These are phyloP conservation scores for Latrodectus hesperus DNA, from an alignment of 2,888 invertebrate genomes.

Conservation along the genomic window DNA sequence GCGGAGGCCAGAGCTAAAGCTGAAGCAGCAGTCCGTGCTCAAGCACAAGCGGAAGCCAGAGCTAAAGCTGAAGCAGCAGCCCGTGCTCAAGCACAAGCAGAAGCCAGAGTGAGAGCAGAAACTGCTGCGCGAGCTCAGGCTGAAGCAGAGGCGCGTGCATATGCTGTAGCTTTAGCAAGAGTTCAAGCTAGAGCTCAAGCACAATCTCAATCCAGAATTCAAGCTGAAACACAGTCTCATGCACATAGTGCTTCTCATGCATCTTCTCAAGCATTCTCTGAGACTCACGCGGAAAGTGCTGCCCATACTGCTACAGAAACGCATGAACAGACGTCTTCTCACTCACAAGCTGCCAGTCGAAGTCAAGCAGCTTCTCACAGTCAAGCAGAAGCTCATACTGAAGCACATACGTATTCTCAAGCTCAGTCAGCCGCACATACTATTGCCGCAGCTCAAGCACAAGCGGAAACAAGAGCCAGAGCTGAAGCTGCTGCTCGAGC, in stretches of 20 bases:
- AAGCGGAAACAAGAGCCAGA: not conserved
- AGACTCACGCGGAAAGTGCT: constrained; percentile 2
- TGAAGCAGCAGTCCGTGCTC: not conserved
- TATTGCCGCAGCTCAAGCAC: not conserved
- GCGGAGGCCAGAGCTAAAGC: too few species aligned
- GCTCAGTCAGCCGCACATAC: too few species aligned
- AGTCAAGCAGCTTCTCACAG: too few species aligned
- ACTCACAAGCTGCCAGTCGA: constrained; percentile 12
- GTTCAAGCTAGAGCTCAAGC: too few species aligned
- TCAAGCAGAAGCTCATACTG: too few species aligned
- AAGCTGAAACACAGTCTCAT: not conserved
- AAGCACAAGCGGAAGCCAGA: too few species aligned
- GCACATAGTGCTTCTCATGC: not conserved
- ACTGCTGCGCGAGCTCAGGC: not conserved
- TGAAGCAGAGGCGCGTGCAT: not conserved
- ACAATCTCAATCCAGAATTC: too few species aligned
- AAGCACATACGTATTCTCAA: not conserved
- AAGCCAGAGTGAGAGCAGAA: not conserved
- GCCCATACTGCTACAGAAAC: constrained; percentile 27
- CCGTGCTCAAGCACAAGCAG: too few species aligned
- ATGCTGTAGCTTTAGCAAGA: not conserved
- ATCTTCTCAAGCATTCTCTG: not conserved
- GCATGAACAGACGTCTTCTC: constrained; percentile 6
- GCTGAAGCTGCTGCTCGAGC: not conserved
- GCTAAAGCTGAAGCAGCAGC: not conserved